Evolutionary conservation across 2,113 vertebrate species (phyloP).

Genomic region (Isurus oxyrinchus): DNA sequence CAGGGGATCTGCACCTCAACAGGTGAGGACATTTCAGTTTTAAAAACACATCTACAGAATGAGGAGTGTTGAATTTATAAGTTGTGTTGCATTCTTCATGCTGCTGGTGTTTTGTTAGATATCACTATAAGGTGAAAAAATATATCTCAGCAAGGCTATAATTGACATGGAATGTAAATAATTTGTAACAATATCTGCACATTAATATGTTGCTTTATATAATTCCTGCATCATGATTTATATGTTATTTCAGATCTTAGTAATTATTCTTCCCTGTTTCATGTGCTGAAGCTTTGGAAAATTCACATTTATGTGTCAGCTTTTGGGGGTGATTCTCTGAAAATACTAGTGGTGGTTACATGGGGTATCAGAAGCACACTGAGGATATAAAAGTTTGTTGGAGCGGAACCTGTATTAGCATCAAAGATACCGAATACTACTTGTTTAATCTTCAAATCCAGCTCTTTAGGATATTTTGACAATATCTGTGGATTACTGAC

Average conservation of each 20-base stretch:
- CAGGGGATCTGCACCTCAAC: slow-evolving; percentile 20
- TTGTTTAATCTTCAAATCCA: neutral
- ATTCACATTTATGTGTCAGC: neutral
- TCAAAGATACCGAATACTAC: neutral
- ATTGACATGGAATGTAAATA: neutral
- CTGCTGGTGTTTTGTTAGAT: neutral
- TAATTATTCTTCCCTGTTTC: neutral
- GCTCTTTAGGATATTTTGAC: neutral
- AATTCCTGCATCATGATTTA: slow-evolving; percentile 3
- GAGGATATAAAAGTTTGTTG: neutral
- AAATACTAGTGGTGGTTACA: neutral
- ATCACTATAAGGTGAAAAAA: neutral
- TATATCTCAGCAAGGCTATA: neutral
- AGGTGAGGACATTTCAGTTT: slow-evolving; percentile 8
- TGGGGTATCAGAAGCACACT: neutral
- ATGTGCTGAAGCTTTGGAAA: neutral
- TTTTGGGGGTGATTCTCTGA: neutral
- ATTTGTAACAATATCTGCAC: neutral
- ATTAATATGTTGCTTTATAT: neutral
- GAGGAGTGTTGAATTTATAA: neutral
- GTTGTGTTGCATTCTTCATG: neutral
- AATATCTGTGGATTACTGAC: neutral
- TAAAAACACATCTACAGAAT: neutral
- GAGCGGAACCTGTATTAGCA: neutral
- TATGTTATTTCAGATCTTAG: neutral